Evolutionary conservation across 2,113 vertebrate genomes (phyloP).

Genomic region (Xenotilapia caudafasciata): DNA sequence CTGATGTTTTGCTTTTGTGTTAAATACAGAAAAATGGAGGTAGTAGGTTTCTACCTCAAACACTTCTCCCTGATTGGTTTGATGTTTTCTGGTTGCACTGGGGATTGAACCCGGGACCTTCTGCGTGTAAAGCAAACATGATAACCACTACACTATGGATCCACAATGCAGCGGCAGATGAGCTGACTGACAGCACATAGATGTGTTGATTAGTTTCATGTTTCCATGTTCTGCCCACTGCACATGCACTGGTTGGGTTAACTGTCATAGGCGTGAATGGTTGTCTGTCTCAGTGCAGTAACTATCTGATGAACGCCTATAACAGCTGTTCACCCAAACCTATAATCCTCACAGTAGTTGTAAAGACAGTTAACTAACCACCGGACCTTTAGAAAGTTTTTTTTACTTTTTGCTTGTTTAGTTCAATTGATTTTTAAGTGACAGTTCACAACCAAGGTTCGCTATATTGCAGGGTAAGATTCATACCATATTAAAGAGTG

Average conservation of each 20-base stretch:
- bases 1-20: not conserved
- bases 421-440: not conserved
- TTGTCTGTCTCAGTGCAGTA: not conserved
- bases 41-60: fast-evolving
- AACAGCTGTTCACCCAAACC: not conserved
- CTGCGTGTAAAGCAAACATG: conserved; percentile 93
- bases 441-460: not conserved
- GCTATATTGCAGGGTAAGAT: not conserved
- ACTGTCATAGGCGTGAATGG: not conserved
- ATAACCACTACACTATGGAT: conserved; percentile 92
- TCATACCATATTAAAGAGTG: not conserved
- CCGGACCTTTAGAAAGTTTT: fast-evolving
- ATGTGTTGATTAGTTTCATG: not conserved
- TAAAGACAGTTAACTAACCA: not conserved
- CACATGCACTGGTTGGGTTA: not conserved
- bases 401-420: not conserved
- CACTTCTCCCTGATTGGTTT: not conserved
- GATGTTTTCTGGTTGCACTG: fast-evolving
- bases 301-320: fast-evolving
- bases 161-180: fast-evolving
- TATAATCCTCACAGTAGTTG: not conserved
- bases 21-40: not conserved
- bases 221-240: fast-evolving
- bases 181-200: not conserved
- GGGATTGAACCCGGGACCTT: conserved; percentile 74